phyloP scores from a whole-genome alignment of 2,797 vertebrate species.

The Gymnothorax javanicus region DNA sequence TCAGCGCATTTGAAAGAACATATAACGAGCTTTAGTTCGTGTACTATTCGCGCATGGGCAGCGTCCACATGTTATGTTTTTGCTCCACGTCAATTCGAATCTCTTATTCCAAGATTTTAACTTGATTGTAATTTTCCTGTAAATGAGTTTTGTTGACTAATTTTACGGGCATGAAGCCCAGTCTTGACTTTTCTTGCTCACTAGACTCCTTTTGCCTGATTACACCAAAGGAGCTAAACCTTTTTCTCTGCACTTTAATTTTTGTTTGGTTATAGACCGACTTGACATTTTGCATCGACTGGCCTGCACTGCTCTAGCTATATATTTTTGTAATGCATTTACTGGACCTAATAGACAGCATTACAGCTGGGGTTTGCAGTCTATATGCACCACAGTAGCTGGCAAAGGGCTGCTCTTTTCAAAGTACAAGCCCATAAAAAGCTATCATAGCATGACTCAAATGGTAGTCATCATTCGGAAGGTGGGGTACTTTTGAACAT shows the following conservation, averaged over 20 bases:
- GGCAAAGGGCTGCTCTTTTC: background rate
- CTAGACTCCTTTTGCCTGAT: background rate
- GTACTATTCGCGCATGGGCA: too few relatives aligned
- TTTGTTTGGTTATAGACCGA: background rate
- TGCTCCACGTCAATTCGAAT: background rate
- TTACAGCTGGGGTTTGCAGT: background rate
- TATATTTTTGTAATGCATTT: too few relatives aligned
- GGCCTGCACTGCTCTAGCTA: background rate
- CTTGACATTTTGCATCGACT: background rate
- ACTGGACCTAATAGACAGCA: too few relatives aligned
- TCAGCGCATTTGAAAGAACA: too few relatives aligned
- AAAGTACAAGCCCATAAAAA: constrained; percentile 3
- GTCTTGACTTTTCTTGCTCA: background rate
- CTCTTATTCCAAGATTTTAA: background rate
- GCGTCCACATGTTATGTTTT: too few relatives aligned
- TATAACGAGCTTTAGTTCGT: too few relatives aligned
- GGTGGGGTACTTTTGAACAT: background rate
- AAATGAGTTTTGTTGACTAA: background rate
- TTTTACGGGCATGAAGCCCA: background rate
- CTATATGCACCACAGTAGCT: background rate
- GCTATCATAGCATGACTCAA: background rate
- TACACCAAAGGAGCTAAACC: background rate
- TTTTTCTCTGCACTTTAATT: background rate
- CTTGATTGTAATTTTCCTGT: background rate
- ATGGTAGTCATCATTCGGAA: constrained; percentile 7